Base-by-base conservation (phyloP, 64 coral and sea anemone species). In the Actinia equina region DNA sequence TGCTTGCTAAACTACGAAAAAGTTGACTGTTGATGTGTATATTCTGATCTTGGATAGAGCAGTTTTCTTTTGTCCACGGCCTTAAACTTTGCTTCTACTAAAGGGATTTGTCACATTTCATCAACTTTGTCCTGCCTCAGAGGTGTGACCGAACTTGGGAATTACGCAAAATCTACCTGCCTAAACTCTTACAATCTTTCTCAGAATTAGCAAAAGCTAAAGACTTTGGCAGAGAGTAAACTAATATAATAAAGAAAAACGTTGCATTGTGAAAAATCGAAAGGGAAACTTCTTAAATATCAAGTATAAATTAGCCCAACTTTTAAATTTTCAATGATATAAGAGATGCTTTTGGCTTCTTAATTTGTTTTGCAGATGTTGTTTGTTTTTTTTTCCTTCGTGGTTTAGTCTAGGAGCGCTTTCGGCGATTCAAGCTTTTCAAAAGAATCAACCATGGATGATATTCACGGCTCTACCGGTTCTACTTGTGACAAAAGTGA, bases 91-190 rank as follows among this genome's bases (percentile, higher is more conserved):
- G 14, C 52, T 17, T 49, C 46, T 11, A 37, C 41, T 59, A 84
- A 84, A 59, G 51, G 83, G 83, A 84, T 84, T 84, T 84, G 83
- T 84, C 83, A 84, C 41, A 84, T 59, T 52, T 52, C 15, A 84
- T 84, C 83, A 82, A 84, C 22, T 71, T 71, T 18, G 26, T 41
- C n/a, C n/a, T 25, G 69, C 62, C 22, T 65, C n/a, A 30, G 26
- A 74, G 69, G 69, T 74, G 69, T 30, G 69, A 74, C 69, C 69
- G 69, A 74, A 74, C n/a, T 27, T 74, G 14, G 14, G 69, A 41
- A 74, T 16, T 30, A 27, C 14, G 25, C 9, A 3, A 74, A 30
- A 74, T 10, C n/a, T 23, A 60, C 18, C 19, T 74, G 8, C 26
- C 37, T 0, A 23, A 22, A 65, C 62, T 65, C 62, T 7, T 37